Evolutionary conservation across 2,888 invertebrate species (phyloP).

Genomic region (Timema podura): DNA sequence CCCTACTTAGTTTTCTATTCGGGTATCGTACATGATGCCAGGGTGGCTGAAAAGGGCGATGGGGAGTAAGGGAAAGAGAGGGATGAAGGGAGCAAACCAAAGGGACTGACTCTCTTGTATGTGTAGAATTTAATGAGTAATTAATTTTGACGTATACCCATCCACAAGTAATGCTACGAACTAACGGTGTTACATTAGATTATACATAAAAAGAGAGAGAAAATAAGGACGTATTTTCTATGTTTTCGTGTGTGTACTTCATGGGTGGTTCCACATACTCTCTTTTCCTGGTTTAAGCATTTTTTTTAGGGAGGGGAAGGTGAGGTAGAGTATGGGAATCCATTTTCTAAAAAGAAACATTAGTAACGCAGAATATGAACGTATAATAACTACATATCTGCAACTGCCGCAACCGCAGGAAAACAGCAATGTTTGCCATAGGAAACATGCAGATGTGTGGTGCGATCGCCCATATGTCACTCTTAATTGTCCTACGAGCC

Average conservation of each 20-base stretch:
- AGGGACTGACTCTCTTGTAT: conserved; percentile 13
- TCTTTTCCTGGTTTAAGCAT: too few relatives aligned
- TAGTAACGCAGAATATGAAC: conserved; percentile 11
- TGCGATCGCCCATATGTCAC: conserved; percentile 3
- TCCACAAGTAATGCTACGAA: not conserved
- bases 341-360: conserved; percentile 14
- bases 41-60: too few relatives aligned
- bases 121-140: conserved; percentile 24
- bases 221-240: not conserved
- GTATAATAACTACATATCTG: conserved; percentile 10
- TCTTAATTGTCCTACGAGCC: conserved; percentile 9
- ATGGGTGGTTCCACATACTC: too few relatives aligned
- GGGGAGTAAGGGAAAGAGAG: not conserved
- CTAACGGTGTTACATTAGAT: conserved; percentile 13
- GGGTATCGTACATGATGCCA: conserved; percentile 7
- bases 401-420: not conserved
- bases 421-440: not conserved
- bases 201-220: conserved; percentile 7
- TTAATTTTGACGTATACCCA: conserved; percentile 24
- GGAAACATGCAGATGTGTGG: conserved; percentile 6
- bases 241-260: too few relatives aligned
- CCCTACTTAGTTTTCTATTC: conserved; percentile 16
- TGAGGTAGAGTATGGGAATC: conserved; percentile 8
- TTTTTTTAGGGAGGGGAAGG: too few relatives aligned
- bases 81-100: conserved; percentile 5